A percentile compares a stretch with the other conserved stretches of the same genome.
Evolutionary conservation across 1,140 invertebrate species (phyloP).

Genomic region (Hycleus cichorii): DNA sequence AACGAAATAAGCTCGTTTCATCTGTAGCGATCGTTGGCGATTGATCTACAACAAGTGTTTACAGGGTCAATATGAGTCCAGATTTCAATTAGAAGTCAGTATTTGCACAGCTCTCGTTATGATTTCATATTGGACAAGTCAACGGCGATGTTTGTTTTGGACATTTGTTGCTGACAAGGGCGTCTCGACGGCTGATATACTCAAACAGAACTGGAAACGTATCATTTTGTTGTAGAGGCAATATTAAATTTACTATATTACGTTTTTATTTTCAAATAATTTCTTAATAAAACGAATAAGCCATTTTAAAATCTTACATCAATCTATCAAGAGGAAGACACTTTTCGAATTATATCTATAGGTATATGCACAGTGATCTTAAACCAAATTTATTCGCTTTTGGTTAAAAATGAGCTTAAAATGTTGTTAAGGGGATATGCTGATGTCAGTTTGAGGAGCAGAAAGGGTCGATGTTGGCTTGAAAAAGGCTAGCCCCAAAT

Average conservation of each 20-base stretch:
- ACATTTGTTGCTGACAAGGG: conserved; percentile 23
- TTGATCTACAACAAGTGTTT: conserved; percentile 34
- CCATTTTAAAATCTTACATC: too few species aligned
- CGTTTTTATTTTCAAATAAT: too few species aligned
- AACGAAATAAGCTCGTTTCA: conserved; percentile 24
- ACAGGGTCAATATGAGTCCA: conserved; percentile 34
- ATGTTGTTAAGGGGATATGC: conserved; percentile 15
- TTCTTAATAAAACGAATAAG: too few species aligned
- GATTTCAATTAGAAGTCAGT: conserved; percentile 36
- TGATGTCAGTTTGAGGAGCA: too few species aligned
- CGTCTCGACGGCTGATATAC: conserved; percentile 9
- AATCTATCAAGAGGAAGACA: not conserved
- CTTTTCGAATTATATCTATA: conserved; percentile 23
- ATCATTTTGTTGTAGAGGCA: not conserved
- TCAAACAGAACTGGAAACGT: conserved; percentile 5
- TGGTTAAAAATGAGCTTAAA: conserved; percentile 33
- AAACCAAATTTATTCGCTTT: conserved; percentile 32
- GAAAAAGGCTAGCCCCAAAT: conserved; percentile 32
- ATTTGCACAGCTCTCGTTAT: conserved; percentile 37
- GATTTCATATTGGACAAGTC: conserved; percentile 36
- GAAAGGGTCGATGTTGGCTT: not conserved
- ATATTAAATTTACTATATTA: too few species aligned
- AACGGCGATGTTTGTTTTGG: conserved; percentile 24
- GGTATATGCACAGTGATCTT: conserved; percentile 27
- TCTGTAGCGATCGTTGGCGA: conserved; percentile 25